Evolutionary conservation across 2,113 vertebrate species (phyloP).

Genomic region (Myiozetetes cayanensis): DNA sequence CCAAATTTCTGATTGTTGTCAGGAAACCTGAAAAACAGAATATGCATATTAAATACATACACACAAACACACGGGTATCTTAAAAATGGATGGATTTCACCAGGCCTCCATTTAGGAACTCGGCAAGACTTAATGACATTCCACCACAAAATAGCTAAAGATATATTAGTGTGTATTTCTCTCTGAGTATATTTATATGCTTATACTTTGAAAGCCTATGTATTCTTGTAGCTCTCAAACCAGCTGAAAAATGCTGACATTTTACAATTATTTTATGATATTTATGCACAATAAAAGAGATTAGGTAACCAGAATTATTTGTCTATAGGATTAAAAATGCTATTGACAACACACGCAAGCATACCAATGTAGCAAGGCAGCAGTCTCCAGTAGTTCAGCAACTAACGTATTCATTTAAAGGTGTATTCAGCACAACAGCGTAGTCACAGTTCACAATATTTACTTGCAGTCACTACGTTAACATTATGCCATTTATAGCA

Average conservation of each 20-base stretch:
- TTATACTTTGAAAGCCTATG: background rate
- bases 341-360: rapidly evolving
- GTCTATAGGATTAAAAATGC: background rate
- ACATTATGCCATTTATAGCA: background rate
- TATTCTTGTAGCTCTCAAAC: background rate
- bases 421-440: background rate
- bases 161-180: background rate
- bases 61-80: background rate
- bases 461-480: background rate
- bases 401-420: background rate
- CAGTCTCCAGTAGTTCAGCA: background rate
- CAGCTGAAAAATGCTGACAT: background rate
- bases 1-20: background rate
- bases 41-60: background rate
- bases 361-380: background rate
- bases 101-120: background rate
- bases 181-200: background rate
- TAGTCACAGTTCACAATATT: background rate
- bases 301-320: background rate
- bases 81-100: background rate
- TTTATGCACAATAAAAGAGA: background rate
- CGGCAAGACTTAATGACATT: background rate
- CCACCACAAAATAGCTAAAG: background rate
- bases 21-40: background rate
- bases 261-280: background rate